These are phyloP conservation scores for Podarcis cretensis DNA, from an alignment of 2,113 vertebrate species.

Conservation along the genomic window DNA sequence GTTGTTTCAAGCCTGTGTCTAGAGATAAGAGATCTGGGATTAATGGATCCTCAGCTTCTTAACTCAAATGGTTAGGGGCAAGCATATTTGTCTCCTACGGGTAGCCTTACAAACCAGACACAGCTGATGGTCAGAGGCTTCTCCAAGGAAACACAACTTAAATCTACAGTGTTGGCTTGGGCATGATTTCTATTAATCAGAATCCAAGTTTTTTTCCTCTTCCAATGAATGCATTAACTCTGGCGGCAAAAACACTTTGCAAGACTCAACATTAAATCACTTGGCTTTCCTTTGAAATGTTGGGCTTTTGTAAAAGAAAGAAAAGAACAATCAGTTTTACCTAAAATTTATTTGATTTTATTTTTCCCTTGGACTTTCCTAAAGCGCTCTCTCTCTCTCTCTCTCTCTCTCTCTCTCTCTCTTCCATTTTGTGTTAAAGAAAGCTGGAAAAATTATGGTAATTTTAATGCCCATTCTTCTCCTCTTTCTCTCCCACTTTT, in stretches of 20 bases:
- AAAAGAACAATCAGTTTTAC: constrained; percentile 20
- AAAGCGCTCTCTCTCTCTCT: constrained; percentile 3
- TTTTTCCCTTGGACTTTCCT: constrained; percentile 21
- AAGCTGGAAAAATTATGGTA: constrained; percentile 66
- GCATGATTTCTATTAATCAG: background rate
- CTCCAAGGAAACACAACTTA: background rate
- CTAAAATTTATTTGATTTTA: constrained; percentile 37
- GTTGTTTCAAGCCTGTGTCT: background rate
- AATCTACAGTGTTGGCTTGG: background rate
- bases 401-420: background rate
- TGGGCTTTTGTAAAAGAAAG: background rate
- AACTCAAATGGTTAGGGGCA: background rate
- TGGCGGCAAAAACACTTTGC: constrained; percentile 35
- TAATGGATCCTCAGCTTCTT: background rate
- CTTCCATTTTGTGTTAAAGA: constrained; percentile 50
- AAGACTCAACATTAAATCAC: constrained; percentile 42
- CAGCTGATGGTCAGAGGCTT: background rate
- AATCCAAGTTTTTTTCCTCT: constrained; percentile 10
- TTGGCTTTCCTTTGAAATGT: constrained; percentile 44
- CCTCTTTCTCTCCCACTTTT: constrained; percentile 24
- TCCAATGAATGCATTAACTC: constrained; percentile 1
- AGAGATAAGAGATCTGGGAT: background rate
- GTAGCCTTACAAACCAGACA: background rate
- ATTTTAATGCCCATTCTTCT: constrained; percentile 59
- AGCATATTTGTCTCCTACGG: background rate